These are phyloP conservation scores for Crotophaga sulcirostris DNA, from an alignment of 2,113 vertebrate genomes.

Conservation along the genomic window DNA sequence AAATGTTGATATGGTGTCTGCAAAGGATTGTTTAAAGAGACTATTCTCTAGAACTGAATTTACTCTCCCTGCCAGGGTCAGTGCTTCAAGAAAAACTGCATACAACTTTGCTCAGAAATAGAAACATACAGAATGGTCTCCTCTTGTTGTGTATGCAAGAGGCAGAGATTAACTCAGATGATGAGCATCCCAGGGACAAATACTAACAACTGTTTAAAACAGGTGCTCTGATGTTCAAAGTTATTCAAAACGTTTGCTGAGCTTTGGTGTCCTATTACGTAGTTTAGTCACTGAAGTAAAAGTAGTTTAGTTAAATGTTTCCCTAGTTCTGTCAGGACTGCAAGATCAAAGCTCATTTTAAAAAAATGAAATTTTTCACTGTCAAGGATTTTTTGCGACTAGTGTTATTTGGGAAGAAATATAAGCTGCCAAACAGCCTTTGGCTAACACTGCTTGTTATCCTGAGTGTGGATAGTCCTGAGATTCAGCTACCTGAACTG, in stretches of 20 bases:
- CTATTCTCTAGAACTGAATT: background rate
- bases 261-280: background rate
- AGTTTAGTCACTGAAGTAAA: constrained; percentile 7
- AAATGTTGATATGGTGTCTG: background rate
- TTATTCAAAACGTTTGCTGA: constrained; percentile 25
- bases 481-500: background rate
- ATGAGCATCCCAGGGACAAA: background rate
- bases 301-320: constrained; percentile 25
- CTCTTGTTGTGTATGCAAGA: background rate
- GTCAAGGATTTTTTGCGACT: background rate
- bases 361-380: background rate
- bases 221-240: constrained; percentile 48
- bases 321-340: background rate
- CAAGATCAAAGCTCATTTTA: constrained; percentile 26
- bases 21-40: background rate
- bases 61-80: fast-evolving
- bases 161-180: background rate
- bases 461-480: background rate
- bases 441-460: background rate
- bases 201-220: constrained; percentile 19
- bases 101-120: background rate
- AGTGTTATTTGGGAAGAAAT: background rate
- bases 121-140: background rate
- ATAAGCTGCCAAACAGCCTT: background rate
- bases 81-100: background rate